Evolutionary conservation across 2,113 vertebrate genomes (phyloP).

Genomic region (Corapipo altera): DNA sequence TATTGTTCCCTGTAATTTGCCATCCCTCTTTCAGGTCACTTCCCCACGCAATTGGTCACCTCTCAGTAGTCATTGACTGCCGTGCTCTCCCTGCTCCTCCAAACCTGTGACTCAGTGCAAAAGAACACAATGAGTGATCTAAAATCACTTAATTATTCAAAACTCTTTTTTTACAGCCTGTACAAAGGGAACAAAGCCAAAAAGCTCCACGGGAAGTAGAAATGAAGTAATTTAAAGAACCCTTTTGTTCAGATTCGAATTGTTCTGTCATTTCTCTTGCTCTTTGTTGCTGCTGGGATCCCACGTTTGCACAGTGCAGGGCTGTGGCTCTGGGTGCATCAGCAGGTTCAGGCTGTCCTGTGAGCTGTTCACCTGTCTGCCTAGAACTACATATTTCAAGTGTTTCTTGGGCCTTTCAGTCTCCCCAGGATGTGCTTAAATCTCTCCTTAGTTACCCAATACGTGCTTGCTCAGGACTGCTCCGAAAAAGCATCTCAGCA

Average conservation of each 20-base stretch:
- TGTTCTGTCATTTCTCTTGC: neutral
- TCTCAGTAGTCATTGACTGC: neutral
- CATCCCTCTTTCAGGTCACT: neutral
- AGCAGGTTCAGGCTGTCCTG: neutral
- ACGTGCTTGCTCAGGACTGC: neutral
- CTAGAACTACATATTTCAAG: neutral
- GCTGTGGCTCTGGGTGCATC: neutral
- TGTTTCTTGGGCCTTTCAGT: neutral
- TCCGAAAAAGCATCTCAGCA: neutral
- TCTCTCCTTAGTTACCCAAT: neutral
- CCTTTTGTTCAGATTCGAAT: neutral
- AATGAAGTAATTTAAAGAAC: neutral
- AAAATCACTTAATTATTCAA: neutral
- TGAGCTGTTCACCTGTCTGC: neutral
- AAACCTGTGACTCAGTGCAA: neutral
- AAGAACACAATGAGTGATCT: neutral
- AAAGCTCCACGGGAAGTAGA: neutral
- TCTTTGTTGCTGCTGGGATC: neutral
- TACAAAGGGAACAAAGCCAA: neutral
- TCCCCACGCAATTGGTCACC: neutral
- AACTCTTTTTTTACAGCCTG: neutral
- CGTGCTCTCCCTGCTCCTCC: neutral
- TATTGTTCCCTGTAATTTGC: neutral
- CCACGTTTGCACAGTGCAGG: rapidly evolving
- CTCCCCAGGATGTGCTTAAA: neutral